These are phyloP conservation scores for Montipora efflorescens DNA, from an alignment of 64 coral and sea anemone genomes.

Conservation along the genomic window DNA sequence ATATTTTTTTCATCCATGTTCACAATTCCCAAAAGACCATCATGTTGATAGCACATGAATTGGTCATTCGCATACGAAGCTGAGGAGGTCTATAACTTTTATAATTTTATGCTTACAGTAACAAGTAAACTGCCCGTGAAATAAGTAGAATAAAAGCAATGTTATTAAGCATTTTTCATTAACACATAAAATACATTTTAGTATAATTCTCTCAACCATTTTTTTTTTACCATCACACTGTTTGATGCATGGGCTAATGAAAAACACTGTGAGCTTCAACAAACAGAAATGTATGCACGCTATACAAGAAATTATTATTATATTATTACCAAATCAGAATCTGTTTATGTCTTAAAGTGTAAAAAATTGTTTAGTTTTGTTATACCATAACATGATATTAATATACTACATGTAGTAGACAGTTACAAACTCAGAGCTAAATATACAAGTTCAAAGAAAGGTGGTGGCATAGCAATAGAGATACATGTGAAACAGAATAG, in stretches of 20 bases:
- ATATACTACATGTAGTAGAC: too few species aligned
- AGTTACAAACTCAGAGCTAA: too few species aligned
- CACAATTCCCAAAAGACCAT: constrained; percentile 13
- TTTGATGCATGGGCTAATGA: background rate
- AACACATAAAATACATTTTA: constrained; percentile 21
- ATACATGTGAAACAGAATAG: too few species aligned
- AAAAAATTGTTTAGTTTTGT: too few species aligned
- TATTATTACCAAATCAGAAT: too few species aligned
- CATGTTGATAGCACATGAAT: constrained; percentile 8
- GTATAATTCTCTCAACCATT: constrained; percentile 2
- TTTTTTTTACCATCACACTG: constrained; percentile 1
- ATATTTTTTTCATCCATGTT: constrained; percentile 21
- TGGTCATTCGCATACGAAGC: constrained; percentile 5
- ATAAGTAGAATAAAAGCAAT: constrained; percentile 16
- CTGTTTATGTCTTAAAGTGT: too few species aligned
- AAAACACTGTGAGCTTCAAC: constrained; percentile 9
- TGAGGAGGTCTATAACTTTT: constrained; percentile 5
- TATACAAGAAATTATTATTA: too few species aligned
- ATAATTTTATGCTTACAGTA: background rate
- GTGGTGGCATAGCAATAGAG: too few species aligned
- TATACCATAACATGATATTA: too few species aligned
- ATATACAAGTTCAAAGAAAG: too few species aligned
- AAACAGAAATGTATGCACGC: background rate
- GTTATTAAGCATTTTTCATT: constrained; percentile 10
- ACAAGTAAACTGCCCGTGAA: background rate